phyloP scores from a whole-genome alignment of 2,888 invertebrate genomes.

The Xylophagus ater region DNA sequence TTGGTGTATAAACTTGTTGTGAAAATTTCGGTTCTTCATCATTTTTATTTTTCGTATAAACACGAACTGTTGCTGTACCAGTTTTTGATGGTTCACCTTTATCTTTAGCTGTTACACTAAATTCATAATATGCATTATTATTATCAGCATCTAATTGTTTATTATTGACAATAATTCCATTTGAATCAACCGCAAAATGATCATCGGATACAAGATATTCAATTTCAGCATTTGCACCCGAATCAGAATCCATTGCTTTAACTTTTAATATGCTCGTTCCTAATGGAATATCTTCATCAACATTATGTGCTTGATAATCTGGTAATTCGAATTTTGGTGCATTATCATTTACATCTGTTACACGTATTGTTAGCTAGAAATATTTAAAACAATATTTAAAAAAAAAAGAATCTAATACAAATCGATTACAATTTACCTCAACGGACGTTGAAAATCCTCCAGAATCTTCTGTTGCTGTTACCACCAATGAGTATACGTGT shows the following conservation, averaged over 20 bases:
- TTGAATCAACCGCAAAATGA: conserved; percentile 88
- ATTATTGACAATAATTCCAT: conserved; percentile 85
- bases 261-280: conserved; percentile 90
- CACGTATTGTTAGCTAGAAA: conserved; percentile 77
- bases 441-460: conserved; percentile 92
- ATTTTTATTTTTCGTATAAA: conserved; percentile 97
- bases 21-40: conserved; percentile 96
- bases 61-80: conserved; percentile 84
- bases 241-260: conserved; percentile 90
- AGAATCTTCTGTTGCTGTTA: conserved; percentile 94
- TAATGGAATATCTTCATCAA: conserved; percentile 86
- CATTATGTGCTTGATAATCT: conserved; percentile 93
- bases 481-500: conserved; percentile 83
- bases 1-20: conserved; percentile 92
- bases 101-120: conserved; percentile 86
- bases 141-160: conserved; percentile 92
- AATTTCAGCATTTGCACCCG: conserved; percentile 89
- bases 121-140: conserved; percentile 93
- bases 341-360: conserved; percentile 96
- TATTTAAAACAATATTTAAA: conserved; percentile 9
- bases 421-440: conserved; percentile 55
- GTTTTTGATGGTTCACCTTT: conserved; percentile 88
- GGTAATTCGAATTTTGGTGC: conserved; percentile 93
- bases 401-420: too few species aligned
- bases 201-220: conserved; percentile 84